phyloP scores from a whole-genome alignment of 2,888 invertebrate genomes.

The Synergus umbraculus region DNA sequence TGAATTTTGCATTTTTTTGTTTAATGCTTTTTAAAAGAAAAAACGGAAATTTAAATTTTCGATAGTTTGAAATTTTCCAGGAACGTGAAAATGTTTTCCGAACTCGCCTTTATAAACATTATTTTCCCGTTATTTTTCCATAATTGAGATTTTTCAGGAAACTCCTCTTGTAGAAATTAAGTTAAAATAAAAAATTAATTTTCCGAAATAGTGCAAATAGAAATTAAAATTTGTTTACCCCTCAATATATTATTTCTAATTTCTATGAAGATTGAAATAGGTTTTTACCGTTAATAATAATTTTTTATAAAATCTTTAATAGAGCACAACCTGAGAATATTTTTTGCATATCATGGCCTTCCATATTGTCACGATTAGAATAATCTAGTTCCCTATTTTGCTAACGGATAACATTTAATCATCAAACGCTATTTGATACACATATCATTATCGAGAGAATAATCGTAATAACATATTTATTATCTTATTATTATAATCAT shows the following conservation, averaged over 20 bases:
- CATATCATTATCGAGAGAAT: conserved; percentile 21
- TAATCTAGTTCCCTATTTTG: conserved; percentile 27
- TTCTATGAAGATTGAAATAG: not conserved
- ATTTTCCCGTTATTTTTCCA: too few relatives aligned
- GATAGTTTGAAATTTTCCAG: too few relatives aligned
- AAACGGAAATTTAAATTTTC: not conserved
- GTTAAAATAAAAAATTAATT: too few relatives aligned
- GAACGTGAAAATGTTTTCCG: too few relatives aligned
- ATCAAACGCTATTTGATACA: conserved; percentile 11
- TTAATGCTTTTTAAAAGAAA: not conserved
- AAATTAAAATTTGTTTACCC: not conserved
- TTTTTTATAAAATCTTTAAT: not conserved
- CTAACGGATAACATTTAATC: conserved; percentile 36
- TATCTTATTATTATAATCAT: not conserved
- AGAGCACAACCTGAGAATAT: conserved; percentile 17
- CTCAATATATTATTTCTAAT: not conserved
- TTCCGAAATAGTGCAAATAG: too few relatives aligned
- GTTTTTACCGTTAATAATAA: not conserved
- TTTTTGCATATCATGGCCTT: conserved; percentile 19
- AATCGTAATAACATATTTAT: conserved; percentile 13
- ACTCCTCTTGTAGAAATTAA: too few relatives aligned
- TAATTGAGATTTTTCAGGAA: too few relatives aligned
- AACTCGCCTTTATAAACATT: too few relatives aligned
- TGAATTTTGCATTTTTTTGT: not conserved
- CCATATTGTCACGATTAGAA: conserved; percentile 34